Conservation (phyloP, 2,888 invertebrate genomes). For the Proisotoma minuta region DNA sequence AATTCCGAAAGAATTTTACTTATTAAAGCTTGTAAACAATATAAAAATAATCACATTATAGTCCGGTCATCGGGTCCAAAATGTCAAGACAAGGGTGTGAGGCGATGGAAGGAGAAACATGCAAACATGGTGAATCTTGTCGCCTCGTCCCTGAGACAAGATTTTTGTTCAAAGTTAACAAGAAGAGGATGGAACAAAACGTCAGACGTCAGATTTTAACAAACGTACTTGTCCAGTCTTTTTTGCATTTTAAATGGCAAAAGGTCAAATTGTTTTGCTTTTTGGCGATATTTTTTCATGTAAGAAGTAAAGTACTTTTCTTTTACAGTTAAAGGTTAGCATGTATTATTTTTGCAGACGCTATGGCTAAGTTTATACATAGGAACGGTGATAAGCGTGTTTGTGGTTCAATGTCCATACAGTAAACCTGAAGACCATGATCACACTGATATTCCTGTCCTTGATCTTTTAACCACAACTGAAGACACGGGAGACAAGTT, state of each 20-base stretch:
- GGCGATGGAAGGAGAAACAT: neutral
- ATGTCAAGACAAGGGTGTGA: slow-evolving; percentile 4
- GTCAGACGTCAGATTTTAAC: slow-evolving; percentile 33
- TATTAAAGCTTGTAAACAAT: neutral
- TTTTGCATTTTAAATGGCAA: slow-evolving; percentile 38
- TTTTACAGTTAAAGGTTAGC: neutral
- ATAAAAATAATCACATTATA: neutral
- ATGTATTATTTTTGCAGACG: neutral
- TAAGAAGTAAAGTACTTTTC: slow-evolving; percentile 2
- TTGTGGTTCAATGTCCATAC: slow-evolving; percentile 30
- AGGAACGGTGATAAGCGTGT: slow-evolving; percentile 34
- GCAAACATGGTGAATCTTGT: neutral
- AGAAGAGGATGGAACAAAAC: slow-evolving; percentile 28
- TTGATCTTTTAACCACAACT: too few relatives aligned
- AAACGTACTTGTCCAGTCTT: slow-evolving; percentile 36
- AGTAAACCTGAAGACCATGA: too few relatives aligned
- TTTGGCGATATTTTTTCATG: slow-evolving; percentile 28
- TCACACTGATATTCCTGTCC: too few relatives aligned
- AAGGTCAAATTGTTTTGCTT: slow-evolving; percentile 37
- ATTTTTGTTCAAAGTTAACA: slow-evolving; percentile 33
- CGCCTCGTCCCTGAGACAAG: slow-evolving; percentile 25
- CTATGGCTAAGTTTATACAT: slow-evolving; percentile 38
- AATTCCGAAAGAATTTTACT: neutral
- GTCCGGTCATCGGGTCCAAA: slow-evolving; percentile 31
- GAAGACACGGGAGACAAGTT: too few relatives aligned